These are phyloP conservation scores for Zygaena filipendulae DNA, from an alignment of 2,888 invertebrate genomes.

Conservation along the genomic window DNA sequence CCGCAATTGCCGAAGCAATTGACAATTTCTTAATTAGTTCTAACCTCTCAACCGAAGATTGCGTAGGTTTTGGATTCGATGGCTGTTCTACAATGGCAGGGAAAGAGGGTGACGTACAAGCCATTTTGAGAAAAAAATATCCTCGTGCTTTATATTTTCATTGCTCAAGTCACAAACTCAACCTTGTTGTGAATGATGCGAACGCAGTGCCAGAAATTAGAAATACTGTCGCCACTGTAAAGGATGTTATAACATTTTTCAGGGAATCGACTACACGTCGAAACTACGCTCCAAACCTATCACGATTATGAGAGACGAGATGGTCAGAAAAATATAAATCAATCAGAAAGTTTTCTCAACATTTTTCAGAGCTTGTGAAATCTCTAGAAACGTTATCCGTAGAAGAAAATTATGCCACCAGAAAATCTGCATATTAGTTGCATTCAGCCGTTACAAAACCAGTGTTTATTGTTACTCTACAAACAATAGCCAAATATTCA, in stretches of 20 bases:
- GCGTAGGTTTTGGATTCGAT: constrained; percentile 12
- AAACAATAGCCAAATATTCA: too few species aligned
- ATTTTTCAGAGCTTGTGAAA: constrained; percentile 19
- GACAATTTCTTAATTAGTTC: constrained; percentile 10
- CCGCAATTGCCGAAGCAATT: constrained; percentile 10
- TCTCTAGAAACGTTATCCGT: too few species aligned
- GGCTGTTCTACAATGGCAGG: constrained; percentile 15
- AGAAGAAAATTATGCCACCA: too few species aligned
- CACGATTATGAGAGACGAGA: constrained; percentile 13
- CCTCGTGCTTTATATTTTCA: constrained; percentile 11
- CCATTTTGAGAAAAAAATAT: constrained; percentile 10
- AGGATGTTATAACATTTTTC: too few species aligned
- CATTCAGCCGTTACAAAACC: too few species aligned
- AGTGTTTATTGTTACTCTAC: too few species aligned
- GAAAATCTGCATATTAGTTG: too few species aligned
- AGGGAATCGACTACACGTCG: constrained; percentile 20
- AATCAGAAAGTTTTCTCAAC: too few species aligned
- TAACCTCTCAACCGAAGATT: constrained; percentile 7
- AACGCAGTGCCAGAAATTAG: too few species aligned
- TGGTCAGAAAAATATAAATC: constrained; percentile 16
- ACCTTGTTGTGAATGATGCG: constrained; percentile 13
- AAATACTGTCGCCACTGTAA: constrained; percentile 15
- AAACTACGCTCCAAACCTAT: constrained; percentile 21
- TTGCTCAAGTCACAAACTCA: constrained; percentile 11
- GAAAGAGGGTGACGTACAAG: constrained; percentile 12